phyloP scores from a whole-genome alignment of 2,888 invertebrate genomes.

The Idaea dimidiata region DNA sequence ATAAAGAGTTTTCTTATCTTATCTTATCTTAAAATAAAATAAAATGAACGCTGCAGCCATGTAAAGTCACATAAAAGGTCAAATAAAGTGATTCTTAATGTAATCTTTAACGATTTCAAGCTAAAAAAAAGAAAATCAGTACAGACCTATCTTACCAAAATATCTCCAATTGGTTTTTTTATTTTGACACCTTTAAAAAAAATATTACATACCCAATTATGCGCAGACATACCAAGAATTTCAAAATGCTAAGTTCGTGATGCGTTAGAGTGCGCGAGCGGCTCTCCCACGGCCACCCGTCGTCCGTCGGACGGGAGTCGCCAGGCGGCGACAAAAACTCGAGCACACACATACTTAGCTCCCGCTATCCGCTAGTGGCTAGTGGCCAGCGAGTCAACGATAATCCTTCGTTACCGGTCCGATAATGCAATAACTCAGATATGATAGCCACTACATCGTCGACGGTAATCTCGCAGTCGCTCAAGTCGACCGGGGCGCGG shows the following conservation, averaged over 20 bases:
- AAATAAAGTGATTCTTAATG: no score
- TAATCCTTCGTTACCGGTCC: conserved; percentile 16
- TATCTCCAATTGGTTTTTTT: no score
- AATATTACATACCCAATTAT: not conserved
- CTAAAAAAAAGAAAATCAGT: no score
- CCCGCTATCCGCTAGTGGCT: not conserved
- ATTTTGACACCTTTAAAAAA: not conserved
- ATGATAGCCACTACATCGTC: conserved; percentile 26
- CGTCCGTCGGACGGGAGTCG: not conserved
- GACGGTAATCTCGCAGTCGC: conserved; percentile 48
- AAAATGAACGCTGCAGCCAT: no score
- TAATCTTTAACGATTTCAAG: no score
- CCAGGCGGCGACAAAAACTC: not conserved
- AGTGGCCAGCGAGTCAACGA: conserved; percentile 7
- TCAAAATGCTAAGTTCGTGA: not conserved
- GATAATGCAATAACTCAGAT: conserved; percentile 32
- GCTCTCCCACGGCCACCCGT: conserved; percentile 1
- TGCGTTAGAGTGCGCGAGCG: not conserved
- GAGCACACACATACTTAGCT: not conserved
- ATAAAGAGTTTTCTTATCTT: no score
- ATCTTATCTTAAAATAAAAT: no score
- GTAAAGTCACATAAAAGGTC: no score
- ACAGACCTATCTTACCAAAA: no score
- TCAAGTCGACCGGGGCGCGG: conserved; percentile 41
- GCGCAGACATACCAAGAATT: not conserved